Evolutionary conservation across 2,797 vertebrate species (phyloP).

Genomic region (Gastrophryne carolinensis): DNA sequence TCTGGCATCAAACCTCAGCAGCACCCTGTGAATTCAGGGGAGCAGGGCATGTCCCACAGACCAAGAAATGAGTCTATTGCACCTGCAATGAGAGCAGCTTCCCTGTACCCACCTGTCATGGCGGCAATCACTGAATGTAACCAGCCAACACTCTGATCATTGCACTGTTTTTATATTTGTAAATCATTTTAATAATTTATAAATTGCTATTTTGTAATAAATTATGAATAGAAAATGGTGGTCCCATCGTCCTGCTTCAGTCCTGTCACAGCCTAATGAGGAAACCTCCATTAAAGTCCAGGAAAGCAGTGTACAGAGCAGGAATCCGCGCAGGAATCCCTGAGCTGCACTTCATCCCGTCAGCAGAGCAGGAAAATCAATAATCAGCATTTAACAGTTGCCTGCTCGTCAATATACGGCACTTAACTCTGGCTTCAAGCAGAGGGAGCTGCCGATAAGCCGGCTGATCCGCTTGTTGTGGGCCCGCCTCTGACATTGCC

Average conservation of each 20-base stretch:
- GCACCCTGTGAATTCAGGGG: too few species aligned
- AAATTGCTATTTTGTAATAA: constrained; percentile 19
- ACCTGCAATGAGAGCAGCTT: too few species aligned
- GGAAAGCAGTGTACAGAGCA: too few species aligned
- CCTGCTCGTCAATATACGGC: constrained; percentile 70
- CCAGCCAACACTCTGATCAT: neutral
- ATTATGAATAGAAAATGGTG: neutral
- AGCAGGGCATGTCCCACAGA: too few species aligned
- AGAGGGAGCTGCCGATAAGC: constrained; percentile 69
- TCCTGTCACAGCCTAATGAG: neutral
- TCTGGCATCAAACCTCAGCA: too few species aligned
- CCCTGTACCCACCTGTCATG: too few species aligned
- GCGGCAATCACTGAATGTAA: neutral
- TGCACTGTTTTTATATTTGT: neutral
- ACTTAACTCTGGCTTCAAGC: constrained; percentile 69
- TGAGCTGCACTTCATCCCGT: constrained; percentile 45
- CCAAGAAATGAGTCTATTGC: too few species aligned
- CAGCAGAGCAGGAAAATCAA: constrained; percentile 63
- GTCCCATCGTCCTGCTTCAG: neutral
- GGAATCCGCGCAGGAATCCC: too few species aligned
- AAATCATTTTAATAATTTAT: constrained; percentile 4
- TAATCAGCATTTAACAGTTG: constrained; percentile 69
- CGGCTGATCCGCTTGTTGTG: constrained; percentile 47
- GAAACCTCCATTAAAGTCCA: too few species aligned
- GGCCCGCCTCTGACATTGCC: constrained; percentile 48